Conservation (phyloP, 2,888 invertebrate genomes). For the Drosophila borealis region DNA sequence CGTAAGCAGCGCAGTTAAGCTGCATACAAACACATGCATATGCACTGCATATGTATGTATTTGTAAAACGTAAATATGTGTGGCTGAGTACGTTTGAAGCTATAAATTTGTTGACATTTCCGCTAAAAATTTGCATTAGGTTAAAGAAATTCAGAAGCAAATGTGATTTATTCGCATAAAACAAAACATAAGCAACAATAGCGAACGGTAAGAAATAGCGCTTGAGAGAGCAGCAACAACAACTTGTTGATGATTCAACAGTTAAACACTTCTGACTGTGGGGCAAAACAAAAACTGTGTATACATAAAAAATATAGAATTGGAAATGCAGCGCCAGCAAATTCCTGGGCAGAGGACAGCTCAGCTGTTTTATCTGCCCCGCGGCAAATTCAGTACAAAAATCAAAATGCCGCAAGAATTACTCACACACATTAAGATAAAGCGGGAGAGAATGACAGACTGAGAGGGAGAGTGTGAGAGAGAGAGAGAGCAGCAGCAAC, state of each 20-base stretch:
- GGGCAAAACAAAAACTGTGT: conserved; percentile 25
- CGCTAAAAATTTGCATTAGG: conserved; percentile 55
- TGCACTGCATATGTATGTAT: conserved; percentile 11
- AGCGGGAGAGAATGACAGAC: conserved; percentile 12
- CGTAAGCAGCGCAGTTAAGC: conserved; percentile 59
- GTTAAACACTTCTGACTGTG: conserved; percentile 34
- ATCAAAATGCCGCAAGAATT: conserved; percentile 57
- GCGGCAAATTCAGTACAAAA: conserved; percentile 18
- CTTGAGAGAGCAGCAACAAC: conserved; percentile 36
- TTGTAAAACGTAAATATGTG: conserved; percentile 3
- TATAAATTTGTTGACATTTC: conserved; percentile 64
- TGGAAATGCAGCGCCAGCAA: conserved; percentile 38
- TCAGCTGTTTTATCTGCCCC: conserved; percentile 48
- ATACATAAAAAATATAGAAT: conserved; percentile 26
- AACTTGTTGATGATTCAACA: conserved; percentile 70
- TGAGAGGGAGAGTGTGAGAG: conserved; percentile 17
- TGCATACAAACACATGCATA: conserved; percentile 36
- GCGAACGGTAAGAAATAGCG: conserved; percentile 33
- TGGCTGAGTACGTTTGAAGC: conserved; percentile 13
- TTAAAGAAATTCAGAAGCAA: conserved; percentile 42
- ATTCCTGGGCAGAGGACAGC: conserved; percentile 45
- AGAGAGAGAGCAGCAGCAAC: conserved; percentile 9
- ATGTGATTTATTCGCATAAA: conserved; percentile 60
- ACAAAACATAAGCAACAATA: conserved; percentile 55
- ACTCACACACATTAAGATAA: conserved; percentile 34